phyloP scores from a whole-genome alignment of 2,797 vertebrate genomes.

The Phoxinus dragarum region DNA sequence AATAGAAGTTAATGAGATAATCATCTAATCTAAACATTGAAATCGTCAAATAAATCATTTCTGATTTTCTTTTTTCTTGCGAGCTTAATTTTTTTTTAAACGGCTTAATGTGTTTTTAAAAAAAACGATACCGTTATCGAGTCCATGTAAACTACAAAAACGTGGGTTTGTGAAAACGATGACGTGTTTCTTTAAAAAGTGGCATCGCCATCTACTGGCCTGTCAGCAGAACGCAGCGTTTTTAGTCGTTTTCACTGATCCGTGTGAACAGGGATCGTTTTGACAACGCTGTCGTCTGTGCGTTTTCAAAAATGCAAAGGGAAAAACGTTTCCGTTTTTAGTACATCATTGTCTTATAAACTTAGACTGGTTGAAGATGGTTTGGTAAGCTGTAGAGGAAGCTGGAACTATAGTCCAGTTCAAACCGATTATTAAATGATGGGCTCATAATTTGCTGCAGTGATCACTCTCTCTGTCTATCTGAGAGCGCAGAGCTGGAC shows the following conservation, averaged over 20 bases:
- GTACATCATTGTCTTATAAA: background rate
- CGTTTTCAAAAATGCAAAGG: background rate
- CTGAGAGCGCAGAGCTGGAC: background rate
- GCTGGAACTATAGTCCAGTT: background rate
- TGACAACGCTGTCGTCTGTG: background rate
- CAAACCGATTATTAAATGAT: background rate
- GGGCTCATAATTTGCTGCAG: constrained; percentile 17
- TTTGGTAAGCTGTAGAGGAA: background rate
- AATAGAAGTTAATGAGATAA: background rate
- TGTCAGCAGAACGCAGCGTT: too few relatives aligned
- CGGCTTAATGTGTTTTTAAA: too few relatives aligned
- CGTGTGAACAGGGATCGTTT: too few relatives aligned
- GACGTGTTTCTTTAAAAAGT: too few relatives aligned
- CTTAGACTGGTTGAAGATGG: background rate
- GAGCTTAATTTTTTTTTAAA: background rate
- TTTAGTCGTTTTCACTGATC: too few relatives aligned
- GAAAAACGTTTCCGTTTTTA: background rate
- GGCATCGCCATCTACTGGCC: too few relatives aligned
- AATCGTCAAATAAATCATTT: background rate
- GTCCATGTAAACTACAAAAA: too few relatives aligned
- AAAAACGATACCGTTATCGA: too few relatives aligned
- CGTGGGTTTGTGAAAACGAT: too few relatives aligned
- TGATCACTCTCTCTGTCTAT: background rate
- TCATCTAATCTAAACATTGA: background rate
- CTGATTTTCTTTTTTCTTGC: background rate